Conservation (phyloP, 2,888 invertebrate species). For the Trachelus troglodyta region DNA sequence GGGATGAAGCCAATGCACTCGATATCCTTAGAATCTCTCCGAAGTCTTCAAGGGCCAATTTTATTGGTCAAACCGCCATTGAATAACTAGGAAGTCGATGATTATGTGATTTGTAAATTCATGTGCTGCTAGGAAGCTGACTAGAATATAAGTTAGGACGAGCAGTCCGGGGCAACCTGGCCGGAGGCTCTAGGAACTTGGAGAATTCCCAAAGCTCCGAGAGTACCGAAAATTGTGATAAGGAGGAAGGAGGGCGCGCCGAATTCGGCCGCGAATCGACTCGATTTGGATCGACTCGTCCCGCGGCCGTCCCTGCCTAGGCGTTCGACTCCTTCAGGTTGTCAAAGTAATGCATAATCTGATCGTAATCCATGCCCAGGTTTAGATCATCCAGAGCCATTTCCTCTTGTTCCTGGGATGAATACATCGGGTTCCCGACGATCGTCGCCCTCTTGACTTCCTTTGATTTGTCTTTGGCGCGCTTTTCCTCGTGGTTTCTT, state of each 20-base stretch:
- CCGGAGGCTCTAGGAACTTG: neutral
- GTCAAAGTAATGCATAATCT: conserved; percentile 98
- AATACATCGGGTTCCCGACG: conserved; percentile 91
- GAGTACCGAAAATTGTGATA: neutral
- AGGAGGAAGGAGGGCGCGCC: neutral
- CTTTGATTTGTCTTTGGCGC: conserved; percentile 54
- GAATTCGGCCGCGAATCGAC: conserved; percentile 2
- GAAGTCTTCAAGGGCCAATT: neutral
- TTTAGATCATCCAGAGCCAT: conserved; percentile 83
- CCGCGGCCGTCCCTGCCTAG: conserved; percentile 72
- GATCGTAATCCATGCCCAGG: conserved; percentile 94
- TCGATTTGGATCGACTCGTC: neutral
- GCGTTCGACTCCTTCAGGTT: conserved; percentile 95
- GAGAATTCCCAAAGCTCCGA: neutral
- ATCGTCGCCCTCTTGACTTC: conserved; percentile 87
- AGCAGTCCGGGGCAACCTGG: neutral
- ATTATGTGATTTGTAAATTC: conserved; percentile 24
- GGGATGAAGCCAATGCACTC: neutral
- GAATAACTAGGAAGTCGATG: neutral
- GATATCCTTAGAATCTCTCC: neutral
- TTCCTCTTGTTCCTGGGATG: conserved; percentile 70
- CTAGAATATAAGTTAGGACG: conserved; percentile 55
- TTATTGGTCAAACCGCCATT: neutral
- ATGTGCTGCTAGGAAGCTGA: conserved; percentile 65
- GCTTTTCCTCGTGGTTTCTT: conserved; percentile 50